Conservation (phyloP, 1,140 invertebrate species). For the Aphis gossypii region DNA sequence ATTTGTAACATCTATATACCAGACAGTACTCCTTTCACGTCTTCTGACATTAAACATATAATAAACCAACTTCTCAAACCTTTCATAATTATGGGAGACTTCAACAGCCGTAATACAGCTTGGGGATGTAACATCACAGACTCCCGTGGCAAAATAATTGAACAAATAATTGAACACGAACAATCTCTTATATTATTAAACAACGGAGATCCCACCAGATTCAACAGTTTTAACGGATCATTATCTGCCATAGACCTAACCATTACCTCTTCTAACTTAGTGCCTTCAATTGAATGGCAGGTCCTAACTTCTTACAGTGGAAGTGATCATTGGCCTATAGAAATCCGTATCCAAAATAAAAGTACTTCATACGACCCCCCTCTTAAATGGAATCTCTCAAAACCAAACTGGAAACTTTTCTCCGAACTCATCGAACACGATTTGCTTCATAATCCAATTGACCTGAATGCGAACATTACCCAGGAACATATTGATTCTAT, state of each 20-base stretch:
- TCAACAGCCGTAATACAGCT: background rate
- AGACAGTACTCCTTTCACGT: background rate
- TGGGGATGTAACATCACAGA: background rate
- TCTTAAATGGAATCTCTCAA: background rate
- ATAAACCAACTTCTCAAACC: slow-evolving; percentile 38
- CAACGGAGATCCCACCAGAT: background rate
- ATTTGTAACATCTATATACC: background rate
- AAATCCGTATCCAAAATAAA: background rate
- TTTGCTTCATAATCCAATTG: background rate
- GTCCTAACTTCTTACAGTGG: background rate
- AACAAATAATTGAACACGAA: slow-evolving; percentile 17
- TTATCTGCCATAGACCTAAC: background rate
- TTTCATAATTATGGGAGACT: background rate
- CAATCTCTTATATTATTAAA: background rate
- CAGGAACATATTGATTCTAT: background rate
- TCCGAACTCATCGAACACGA: background rate
- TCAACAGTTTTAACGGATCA: background rate
- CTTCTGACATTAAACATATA: background rate
- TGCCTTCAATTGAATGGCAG: background rate
- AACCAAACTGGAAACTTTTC: background rate
- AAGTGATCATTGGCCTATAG: background rate
- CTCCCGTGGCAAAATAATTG: background rate
- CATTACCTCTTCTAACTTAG: background rate
- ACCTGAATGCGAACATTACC: background rate
- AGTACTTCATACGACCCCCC: no score